These are phyloP conservation scores for Cremastobaeus sp. DNA, from an alignment of 2,888 invertebrate species.

Conservation along the genomic window DNA sequence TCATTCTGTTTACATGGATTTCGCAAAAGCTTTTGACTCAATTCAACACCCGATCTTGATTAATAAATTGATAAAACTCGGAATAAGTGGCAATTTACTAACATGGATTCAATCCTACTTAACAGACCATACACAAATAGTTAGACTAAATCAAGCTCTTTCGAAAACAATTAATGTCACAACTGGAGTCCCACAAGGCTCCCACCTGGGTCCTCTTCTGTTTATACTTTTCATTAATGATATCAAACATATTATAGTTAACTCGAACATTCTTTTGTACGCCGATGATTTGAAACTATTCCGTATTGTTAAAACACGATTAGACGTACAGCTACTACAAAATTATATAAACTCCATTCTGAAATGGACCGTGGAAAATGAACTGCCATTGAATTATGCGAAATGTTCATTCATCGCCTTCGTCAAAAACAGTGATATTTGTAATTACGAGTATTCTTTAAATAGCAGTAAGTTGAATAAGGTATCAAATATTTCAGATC, in stretches of 20 bases:
- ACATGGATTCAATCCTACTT: not conserved
- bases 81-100: not conserved
- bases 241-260: not conserved
- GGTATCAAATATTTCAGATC: too few relatives aligned
- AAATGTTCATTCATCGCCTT: not conserved
- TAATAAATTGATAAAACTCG: not conserved
- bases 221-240: conserved; percentile 15
- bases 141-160: not conserved
- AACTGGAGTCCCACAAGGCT: conserved; percentile 17
- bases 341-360: too few relatives aligned
- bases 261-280: not conserved
- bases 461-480: too few relatives aligned
- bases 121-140: not conserved
- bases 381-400: not conserved
- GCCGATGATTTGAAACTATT: too few relatives aligned
- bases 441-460: too few relatives aligned
- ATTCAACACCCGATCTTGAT: not conserved
- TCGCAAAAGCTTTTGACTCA: not conserved
- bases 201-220: conserved; percentile 16
- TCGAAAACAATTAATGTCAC: not conserved
- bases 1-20: not conserved
- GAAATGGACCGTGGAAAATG: not conserved
- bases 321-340: not conserved
- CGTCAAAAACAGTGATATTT: not conserved
- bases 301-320: not conserved